Evolutionary conservation across 2,113 vertebrate genomes (phyloP).

Genomic region (Odocoileus hemionus): DNA sequence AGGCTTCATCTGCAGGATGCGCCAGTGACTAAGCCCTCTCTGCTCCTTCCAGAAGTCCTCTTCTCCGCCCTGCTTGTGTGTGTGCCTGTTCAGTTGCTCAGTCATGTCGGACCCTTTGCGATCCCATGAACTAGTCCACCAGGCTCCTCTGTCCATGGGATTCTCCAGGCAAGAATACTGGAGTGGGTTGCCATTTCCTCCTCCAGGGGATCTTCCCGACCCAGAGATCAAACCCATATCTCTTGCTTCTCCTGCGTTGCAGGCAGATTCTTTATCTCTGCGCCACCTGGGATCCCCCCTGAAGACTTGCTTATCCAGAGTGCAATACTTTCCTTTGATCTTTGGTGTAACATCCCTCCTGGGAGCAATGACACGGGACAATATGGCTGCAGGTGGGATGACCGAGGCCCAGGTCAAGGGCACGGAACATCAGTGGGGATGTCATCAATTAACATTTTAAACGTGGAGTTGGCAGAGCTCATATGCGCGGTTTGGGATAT

Average conservation of each 20-base stretch:
- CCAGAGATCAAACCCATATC: background rate
- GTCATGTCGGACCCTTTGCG: fast-evolving
- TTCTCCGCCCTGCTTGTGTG: background rate
- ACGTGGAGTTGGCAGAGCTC: fast-evolving
- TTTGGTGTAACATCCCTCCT: background rate
- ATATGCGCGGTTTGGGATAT: fast-evolving
- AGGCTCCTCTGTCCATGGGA: background rate
- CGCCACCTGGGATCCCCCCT: background rate
- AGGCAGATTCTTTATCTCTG: background rate
- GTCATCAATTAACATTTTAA: background rate
- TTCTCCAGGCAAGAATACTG: background rate
- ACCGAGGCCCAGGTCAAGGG: fast-evolving
- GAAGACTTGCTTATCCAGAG: background rate
- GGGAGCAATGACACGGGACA: fast-evolving
- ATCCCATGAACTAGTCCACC: background rate
- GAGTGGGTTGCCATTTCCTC: background rate
- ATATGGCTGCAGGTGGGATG: background rate
- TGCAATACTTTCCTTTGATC: background rate
- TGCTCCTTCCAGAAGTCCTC: background rate
- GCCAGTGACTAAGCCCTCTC: background rate
- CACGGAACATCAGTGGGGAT: background rate
- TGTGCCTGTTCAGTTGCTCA: background rate
- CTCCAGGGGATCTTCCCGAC: background rate
- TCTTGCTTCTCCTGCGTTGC: background rate
- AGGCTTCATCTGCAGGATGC: background rate